These are phyloP conservation scores for Pantala flavescens DNA, from an alignment of 1,140 invertebrate genomes.

Conservation along the genomic window DNA sequence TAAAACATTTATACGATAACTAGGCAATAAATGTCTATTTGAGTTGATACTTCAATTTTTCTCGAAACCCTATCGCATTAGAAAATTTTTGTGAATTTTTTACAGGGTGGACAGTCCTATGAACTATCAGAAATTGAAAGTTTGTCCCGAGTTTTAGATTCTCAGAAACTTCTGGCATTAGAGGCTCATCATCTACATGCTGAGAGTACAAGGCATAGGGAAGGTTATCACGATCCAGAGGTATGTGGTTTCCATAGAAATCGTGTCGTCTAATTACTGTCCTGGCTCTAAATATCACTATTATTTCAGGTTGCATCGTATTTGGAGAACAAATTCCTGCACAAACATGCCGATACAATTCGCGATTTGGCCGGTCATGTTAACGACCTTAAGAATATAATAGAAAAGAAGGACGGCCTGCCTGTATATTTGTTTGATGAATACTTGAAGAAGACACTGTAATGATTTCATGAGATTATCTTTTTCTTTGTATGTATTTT, in stretches of 20 bases:
- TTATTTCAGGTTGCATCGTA: conserved; percentile 49
- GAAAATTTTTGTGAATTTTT: neutral
- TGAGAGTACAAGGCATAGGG: conserved; percentile 35
- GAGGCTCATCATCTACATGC: conserved; percentile 52
- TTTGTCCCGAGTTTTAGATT: conserved; percentile 61
- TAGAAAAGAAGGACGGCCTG: conserved; percentile 42
- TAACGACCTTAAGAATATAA: conserved; percentile 55
- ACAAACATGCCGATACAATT: conserved; percentile 51
- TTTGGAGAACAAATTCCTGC: conserved; percentile 62
- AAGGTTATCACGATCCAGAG: conserved; percentile 50
- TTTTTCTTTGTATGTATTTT: no score
- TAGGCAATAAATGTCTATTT: neutral
- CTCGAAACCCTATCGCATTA: no score
- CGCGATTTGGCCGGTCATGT: conserved; percentile 58
- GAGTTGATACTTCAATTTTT: neutral
- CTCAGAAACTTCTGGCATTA: conserved; percentile 56
- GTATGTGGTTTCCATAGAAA: conserved; percentile 27
- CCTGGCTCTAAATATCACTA: neutral
- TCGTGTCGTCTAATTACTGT: neutral
- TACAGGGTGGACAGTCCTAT: no score
- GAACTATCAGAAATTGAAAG: conserved; percentile 45
- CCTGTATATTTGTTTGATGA: conserved; percentile 65
- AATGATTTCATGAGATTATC: no score
- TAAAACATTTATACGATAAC: conserved; percentile 19
- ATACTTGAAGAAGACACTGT: conserved; percentile 48